These are phyloP conservation scores for Neodiprion virginianus DNA, from an alignment of 1,140 invertebrate genomes.

Conservation along the genomic window DNA sequence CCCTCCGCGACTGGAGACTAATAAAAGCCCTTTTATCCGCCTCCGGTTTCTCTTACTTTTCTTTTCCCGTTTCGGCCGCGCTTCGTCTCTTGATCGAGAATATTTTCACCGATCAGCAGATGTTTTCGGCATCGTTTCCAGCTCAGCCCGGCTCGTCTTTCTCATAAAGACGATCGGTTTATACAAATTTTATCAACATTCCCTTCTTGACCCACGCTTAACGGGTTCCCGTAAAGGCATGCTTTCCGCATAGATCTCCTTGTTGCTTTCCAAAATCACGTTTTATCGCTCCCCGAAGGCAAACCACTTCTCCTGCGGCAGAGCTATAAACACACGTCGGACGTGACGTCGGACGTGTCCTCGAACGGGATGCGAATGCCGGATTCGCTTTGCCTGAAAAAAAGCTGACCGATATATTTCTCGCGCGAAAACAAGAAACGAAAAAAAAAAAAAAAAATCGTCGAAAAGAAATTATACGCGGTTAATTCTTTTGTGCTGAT, in stretches of 20 bases:
- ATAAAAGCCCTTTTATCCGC: background rate
- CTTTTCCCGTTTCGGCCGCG: no score
- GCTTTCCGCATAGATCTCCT: background rate
- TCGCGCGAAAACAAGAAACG: no score
- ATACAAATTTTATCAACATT: background rate
- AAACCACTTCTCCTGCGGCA: background rate
- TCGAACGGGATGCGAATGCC: background rate
- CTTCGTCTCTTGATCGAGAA: no score
- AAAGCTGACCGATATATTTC: no score
- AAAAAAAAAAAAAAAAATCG: no score
- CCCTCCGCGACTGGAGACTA: background rate
- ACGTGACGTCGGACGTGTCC: conserved; percentile 1
- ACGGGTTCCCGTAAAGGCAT: background rate
- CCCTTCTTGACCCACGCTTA: background rate
- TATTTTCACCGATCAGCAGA: no score
- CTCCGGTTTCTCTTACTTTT: background rate
- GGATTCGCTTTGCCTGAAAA: background rate
- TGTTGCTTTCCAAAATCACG: background rate
- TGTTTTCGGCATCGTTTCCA: no score
- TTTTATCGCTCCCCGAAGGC: conserved; percentile 1
- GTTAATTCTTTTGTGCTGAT: no score
- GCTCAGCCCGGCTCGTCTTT: background rate
- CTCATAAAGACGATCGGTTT: background rate
- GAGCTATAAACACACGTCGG: background rate
- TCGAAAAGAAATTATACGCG: no score